Evolutionary conservation across 1,140 invertebrate genomes (phyloP), one percentile per base, ranked within the genome.

Genomic region (Philotrypesis tridentata): DNA sequence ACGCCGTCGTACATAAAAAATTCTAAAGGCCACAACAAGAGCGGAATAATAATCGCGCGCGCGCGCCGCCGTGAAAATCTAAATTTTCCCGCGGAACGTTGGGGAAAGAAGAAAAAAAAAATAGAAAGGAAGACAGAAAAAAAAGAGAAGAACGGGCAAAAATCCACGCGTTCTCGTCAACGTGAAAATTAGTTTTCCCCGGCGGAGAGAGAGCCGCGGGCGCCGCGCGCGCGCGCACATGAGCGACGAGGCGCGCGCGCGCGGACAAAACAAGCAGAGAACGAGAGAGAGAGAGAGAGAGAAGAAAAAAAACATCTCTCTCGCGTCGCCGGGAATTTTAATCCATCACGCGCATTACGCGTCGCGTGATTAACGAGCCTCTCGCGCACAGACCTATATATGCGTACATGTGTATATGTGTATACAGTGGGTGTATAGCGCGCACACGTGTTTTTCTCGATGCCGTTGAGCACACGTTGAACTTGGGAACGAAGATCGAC

Each of bases 271-370:
- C 29, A 63, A 65, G 40, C 12, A 14, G 6, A 14, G 29, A 21
- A 17, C 43, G 43, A 55, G 17, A 27, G 21, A 11, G 79, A 74
- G 63, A 76, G 55, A 71, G 27, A 33, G 17, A 33, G 65, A 73
- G 55, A 84, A 80, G 76, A 43, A 84, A 82, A 70, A 25, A 40
- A 29, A 14, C 75, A 68, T 6, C 23, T 17, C 23, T 75, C 37
- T 23, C 43, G 78, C 33, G 79, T 74, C 77, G 77, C 27, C 55
- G 67, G 61, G 68, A 85, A 84, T 88, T 88, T 88, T 87, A 88
- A 88, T 88, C 87, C 84, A 88, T 88, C 87, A 88, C 82, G 84
- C 80, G 85, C 84, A 85, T 85, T 85, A 82, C 27, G 82, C 84
- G 73, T 68, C 73, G 74, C 61, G 81, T 88, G 87, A 88, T 88